Conservation (phyloP, 2,797 vertebrate species). For the Sphaeramia orbicularis region DNA sequence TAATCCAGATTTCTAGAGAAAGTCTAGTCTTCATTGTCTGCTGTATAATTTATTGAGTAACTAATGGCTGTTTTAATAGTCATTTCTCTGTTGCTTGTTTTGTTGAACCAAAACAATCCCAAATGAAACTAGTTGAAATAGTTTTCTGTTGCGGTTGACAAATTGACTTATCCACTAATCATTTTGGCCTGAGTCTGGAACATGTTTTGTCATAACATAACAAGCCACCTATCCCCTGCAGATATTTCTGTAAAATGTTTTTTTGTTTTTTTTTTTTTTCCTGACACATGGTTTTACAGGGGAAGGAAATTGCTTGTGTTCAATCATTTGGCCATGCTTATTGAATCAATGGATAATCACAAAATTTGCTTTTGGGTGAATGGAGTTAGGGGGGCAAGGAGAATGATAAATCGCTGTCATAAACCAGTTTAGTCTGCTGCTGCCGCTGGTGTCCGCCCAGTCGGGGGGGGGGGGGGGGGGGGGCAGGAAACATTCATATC, state of each 20-base stretch:
- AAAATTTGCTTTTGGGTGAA: slow-evolving; percentile 56
- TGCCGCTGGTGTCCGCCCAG: slow-evolving; percentile 50
- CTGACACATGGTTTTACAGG: slow-evolving; percentile 24
- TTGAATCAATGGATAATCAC: slow-evolving; percentile 73
- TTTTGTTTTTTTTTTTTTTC: not conserved
- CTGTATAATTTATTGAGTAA: too few species aligned
- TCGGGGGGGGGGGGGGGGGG: slow-evolving; percentile 23
- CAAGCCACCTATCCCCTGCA: slow-evolving; percentile 3
- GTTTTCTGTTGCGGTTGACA: not conserved
- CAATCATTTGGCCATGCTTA: slow-evolving; percentile 54
- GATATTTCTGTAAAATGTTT: slow-evolving; percentile 9
- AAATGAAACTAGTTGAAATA: too few species aligned
- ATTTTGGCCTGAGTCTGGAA: not conserved
- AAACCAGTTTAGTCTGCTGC: slow-evolving; percentile 52
- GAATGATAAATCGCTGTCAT: slow-evolving; percentile 76
- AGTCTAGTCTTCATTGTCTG: too few species aligned
- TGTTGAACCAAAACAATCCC: too few species aligned
- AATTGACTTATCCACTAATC: not conserved
- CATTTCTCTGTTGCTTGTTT: too few species aligned
- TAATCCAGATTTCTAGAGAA: too few species aligned
- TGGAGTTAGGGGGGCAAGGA: slow-evolving; percentile 7
- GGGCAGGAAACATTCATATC: slow-evolving; percentile 46
- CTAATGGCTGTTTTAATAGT: too few species aligned
- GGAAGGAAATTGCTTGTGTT: slow-evolving; percentile 46
- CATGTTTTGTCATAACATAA: slow-evolving; percentile 32